phyloP scores from a whole-genome alignment of 2,113 vertebrate species.

The Bubo blakistoni region DNA sequence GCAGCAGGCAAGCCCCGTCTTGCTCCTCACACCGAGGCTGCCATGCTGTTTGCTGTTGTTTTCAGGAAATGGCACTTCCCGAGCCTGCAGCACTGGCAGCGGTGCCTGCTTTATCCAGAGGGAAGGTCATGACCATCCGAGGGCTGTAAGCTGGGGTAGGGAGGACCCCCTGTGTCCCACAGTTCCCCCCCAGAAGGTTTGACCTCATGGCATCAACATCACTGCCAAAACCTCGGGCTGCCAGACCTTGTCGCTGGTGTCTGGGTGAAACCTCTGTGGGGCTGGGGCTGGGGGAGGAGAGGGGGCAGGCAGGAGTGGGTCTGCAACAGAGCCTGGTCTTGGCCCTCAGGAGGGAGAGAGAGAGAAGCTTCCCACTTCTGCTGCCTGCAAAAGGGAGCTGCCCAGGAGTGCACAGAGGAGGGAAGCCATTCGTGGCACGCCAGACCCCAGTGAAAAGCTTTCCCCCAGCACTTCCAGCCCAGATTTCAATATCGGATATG shows the following conservation, averaged over 20 bases:
- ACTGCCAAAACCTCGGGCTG: not conserved
- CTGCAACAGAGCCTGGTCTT: rapidly evolving
- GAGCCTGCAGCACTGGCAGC: not conserved
- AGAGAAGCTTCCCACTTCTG: not conserved
- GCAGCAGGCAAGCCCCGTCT: not conserved
- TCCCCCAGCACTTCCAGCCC: not conserved
- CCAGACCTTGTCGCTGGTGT: not conserved
- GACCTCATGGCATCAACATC: not conserved
- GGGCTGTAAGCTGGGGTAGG: not conserved
- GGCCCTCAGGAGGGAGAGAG: no score
- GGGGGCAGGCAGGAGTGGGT: not conserved
- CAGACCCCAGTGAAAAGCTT: not conserved
- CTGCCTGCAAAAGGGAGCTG: not conserved
- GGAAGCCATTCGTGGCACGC: rapidly evolving
- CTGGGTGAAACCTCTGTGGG: rapidly evolving
- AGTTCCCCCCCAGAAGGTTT: rapidly evolving
- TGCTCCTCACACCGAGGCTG: not conserved
- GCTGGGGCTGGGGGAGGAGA: not conserved
- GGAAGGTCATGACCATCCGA: not conserved
- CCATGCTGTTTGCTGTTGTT: not conserved
- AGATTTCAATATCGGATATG: rapidly evolving
- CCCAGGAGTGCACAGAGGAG: rapidly evolving
- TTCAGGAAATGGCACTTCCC: not conserved
- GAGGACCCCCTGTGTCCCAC: not conserved
- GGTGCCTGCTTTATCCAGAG: not conserved